These are phyloP conservation scores for Masticophis lateralis DNA, from an alignment of 2,797 vertebrate genomes.

Conservation along the genomic window DNA sequence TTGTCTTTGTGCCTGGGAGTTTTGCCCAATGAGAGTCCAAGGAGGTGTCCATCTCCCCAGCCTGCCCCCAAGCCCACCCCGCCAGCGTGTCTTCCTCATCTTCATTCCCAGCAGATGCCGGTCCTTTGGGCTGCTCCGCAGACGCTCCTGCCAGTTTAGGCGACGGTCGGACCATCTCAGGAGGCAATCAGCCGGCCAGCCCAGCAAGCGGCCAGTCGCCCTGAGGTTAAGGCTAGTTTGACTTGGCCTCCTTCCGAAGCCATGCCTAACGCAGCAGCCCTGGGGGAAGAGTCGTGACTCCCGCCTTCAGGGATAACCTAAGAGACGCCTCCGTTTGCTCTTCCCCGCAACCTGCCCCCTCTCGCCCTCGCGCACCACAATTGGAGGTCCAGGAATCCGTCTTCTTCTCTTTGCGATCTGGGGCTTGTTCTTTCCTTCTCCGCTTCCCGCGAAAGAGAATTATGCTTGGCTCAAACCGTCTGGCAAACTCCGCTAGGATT, in stretches of 20 bases:
- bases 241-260: not conserved
- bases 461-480: not conserved
- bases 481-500: constrained; percentile 65
- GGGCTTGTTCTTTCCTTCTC: not conserved
- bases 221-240: not conserved
- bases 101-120: constrained; percentile 2
- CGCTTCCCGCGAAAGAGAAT: constrained; percentile 23
- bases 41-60: constrained; percentile 51
- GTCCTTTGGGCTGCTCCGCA: not conserved
- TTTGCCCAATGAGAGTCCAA: constrained; percentile 69
- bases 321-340: not conserved
- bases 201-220: not conserved
- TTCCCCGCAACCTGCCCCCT: not conserved
- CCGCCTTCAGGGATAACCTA: not conserved
- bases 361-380: not conserved
- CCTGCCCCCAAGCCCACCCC: constrained; percentile 53
- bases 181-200: not conserved
- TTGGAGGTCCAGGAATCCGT: not conserved
- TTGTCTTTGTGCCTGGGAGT: constrained; percentile 56
- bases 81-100: constrained; percentile 46
- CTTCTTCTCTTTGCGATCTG: not conserved
- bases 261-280: not conserved
- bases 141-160: not conserved
- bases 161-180: not conserved
- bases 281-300: not conserved